phyloP scores from a whole-genome alignment of 1,140 invertebrate species.

The Lycorma delicatula region DNA sequence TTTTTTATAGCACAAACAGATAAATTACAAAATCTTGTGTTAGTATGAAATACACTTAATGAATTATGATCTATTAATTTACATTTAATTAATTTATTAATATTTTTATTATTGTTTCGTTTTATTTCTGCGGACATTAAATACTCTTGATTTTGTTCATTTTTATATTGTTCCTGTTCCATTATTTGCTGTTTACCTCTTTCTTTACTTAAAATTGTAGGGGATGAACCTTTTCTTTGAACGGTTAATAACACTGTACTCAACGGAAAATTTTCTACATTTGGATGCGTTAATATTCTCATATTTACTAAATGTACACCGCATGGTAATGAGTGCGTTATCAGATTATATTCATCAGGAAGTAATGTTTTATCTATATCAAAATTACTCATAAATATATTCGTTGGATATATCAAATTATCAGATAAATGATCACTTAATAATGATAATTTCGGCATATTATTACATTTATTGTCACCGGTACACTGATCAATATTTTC shows the following conservation, averaged over 20 bases:
- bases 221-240: not conserved
- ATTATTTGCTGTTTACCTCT: too few relatives aligned
- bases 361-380: not conserved
- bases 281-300: not conserved
- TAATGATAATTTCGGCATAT: not conserved
- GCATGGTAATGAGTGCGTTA: not conserved
- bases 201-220: too few relatives aligned
- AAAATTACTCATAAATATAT: not conserved
- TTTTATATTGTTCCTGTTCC: too few relatives aligned
- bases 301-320: not conserved
- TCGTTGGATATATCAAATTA: not conserved
- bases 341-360: not conserved
- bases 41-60: too few relatives aligned
- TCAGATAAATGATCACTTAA: not conserved
- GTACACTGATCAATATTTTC: not conserved
- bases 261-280: not conserved
- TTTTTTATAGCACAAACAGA: too few relatives aligned
- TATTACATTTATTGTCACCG: not conserved
- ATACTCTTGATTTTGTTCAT: too few relatives aligned
- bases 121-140: too few relatives aligned
- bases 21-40: too few relatives aligned
- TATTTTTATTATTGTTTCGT: too few relatives aligned
- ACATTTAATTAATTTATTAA: too few relatives aligned
- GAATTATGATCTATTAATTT: too few relatives aligned
- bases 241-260: not conserved